Conservation (phyloP, 2,113 vertebrate species). For the Cynopterus brachyotis region DNA sequence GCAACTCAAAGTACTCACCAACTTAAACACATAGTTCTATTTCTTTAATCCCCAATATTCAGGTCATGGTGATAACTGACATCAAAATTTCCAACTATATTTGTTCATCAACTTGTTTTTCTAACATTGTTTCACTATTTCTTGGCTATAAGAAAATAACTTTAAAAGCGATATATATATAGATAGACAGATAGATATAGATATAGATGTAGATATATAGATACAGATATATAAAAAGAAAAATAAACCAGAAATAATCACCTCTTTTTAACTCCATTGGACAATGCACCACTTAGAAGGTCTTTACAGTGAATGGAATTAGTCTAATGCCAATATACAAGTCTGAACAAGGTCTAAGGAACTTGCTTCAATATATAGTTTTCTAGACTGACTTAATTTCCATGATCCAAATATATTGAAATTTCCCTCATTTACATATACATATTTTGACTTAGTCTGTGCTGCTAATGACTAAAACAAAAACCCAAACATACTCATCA, state of each 20-base stretch:
- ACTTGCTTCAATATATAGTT: background rate
- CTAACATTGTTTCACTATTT: background rate
- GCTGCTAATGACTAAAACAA: background rate
- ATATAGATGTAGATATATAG: no score
- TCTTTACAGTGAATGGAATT: background rate
- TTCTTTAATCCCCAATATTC: background rate
- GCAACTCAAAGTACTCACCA: constrained; percentile 20
- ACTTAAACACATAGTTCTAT: background rate
- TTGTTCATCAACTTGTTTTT: constrained; percentile 15
- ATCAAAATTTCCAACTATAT: constrained; percentile 16
- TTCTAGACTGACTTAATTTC: background rate
- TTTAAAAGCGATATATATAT: background rate
- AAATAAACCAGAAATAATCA: background rate
- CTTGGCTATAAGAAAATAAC: constrained; percentile 12
- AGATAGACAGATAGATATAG: background rate
- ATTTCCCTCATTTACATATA: background rate
- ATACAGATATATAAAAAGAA: background rate
- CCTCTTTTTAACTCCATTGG: background rate
- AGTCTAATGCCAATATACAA: background rate
- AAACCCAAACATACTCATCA: background rate
- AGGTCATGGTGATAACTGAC: background rate
- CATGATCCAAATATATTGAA: background rate
- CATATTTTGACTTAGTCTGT: background rate
- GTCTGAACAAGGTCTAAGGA: background rate
- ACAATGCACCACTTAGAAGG: background rate